Percentiles rank a stretch among this genome's conserved stretches.
phyloP scores from a whole-genome alignment of 2,888 invertebrate species.

The Agapostemon virescens region DNA sequence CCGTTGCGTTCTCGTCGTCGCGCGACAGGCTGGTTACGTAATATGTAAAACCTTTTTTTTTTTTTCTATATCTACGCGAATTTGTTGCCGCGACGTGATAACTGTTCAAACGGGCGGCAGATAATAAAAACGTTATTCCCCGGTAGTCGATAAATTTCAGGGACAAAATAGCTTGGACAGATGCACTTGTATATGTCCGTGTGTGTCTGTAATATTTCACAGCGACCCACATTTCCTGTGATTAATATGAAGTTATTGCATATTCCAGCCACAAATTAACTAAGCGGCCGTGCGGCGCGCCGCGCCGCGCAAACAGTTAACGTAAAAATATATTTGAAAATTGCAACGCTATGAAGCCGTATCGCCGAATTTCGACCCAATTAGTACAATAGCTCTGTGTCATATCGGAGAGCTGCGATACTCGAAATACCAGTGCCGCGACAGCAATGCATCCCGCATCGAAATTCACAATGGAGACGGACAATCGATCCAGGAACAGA shows the following conservation, averaged over 20 bases:
- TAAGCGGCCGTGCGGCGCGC: neutral
- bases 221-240: neutral
- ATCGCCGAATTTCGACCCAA: conserved; percentile 10
- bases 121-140: conserved; percentile 18
- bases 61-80: neutral
- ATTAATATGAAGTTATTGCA: conserved; percentile 11
- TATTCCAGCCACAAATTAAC: conserved; percentile 1
- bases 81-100: neutral
- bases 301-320: neutral
- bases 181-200: too few species aligned
- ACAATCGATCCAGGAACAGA: neutral
- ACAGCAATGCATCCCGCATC: neutral
- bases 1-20: neutral
- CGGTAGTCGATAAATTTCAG: neutral
- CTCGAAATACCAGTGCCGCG: conserved; percentile 24
- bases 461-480: neutral
- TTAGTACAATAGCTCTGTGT: conserved; percentile 13
- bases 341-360: neutral
- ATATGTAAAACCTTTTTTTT: neutral
- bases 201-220: neutral
- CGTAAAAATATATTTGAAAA: neutral
- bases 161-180: neutral
- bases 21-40: neutral
- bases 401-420: neutral
- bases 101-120: neutral